Evolutionary conservation across 2,113 vertebrate species (phyloP).

Genomic region (Phoenicopterus ruber): DNA sequence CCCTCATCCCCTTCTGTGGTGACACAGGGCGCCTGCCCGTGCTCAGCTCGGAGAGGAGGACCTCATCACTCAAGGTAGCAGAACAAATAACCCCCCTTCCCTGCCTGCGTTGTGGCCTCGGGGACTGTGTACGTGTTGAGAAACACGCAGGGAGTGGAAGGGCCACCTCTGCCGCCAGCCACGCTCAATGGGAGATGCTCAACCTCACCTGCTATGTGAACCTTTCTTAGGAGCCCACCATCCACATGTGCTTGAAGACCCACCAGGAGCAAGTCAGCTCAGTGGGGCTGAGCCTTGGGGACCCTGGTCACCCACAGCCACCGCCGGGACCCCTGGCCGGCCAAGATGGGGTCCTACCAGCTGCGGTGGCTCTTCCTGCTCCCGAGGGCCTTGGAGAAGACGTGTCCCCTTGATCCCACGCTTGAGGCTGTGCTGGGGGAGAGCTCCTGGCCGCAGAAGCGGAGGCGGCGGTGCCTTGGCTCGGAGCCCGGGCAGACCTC

Average conservation of each 20-base stretch:
- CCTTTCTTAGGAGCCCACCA: not conserved
- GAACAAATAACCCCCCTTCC: not conserved
- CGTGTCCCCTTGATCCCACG: not conserved
- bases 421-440: not conserved
- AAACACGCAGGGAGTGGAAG: not conserved
- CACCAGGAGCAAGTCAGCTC: not conserved
- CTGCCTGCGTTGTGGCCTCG: rapidly evolving
- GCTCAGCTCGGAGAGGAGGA: not conserved
- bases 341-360: not conserved
- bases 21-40: rapidly evolving
- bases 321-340: not conserved
- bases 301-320: not conserved
- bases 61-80: rapidly evolving
- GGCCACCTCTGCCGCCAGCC: not conserved
- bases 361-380: not conserved
- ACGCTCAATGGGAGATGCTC: rapidly evolving
- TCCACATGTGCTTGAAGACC: not conserved
- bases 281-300: not conserved
- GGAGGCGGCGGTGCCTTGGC: not conserved
- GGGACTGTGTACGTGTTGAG: rapidly evolving
- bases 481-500: not conserved
- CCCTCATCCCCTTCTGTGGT: not conserved
- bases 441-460: not conserved
- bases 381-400: rapidly evolving
- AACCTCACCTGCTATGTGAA: not conserved